Percentiles rank a stretch among this genome's conserved stretches.
These are phyloP conservation scores for Aythya fuligula DNA, from an alignment of 2,797 vertebrate genomes.

Conservation along the genomic window DNA sequence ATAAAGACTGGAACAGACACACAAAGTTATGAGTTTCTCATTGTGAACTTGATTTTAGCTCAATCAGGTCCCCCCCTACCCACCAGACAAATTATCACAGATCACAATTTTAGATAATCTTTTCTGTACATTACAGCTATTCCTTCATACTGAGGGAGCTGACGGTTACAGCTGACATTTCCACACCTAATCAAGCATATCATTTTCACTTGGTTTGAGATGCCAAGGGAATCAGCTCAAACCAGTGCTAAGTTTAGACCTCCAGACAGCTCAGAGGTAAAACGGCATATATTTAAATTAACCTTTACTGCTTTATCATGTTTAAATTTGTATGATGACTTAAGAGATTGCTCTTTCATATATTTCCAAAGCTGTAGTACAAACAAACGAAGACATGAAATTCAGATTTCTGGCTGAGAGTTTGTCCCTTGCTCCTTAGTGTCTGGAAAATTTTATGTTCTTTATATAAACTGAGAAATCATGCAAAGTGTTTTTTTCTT, in stretches of 20 bases:
- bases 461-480: too few relatives aligned
- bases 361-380: neutral
- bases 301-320: neutral
- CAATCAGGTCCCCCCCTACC: neutral
- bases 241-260: neutral
- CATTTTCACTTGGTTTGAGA: neutral
- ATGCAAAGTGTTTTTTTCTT: neutral
- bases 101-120: neutral
- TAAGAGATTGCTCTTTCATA: neutral
- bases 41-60: neutral
- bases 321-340: neutral
- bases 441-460: neutral
- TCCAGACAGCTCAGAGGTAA: neutral
- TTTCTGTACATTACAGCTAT: neutral
- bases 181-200: neutral
- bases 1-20: neutral
- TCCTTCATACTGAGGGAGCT: neutral
- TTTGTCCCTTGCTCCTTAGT: neutral
- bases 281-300: neutral
- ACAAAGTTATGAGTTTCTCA: neutral
- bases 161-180: neutral
- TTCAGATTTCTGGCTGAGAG: neutral
- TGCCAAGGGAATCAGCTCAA: neutral
- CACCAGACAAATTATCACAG: neutral
- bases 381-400: neutral